Evolutionary conservation across 2,888 invertebrate species (phyloP), one percentile per base, ranked within the genome.

Genomic region (Phytoseiulus persimilis): DNA sequence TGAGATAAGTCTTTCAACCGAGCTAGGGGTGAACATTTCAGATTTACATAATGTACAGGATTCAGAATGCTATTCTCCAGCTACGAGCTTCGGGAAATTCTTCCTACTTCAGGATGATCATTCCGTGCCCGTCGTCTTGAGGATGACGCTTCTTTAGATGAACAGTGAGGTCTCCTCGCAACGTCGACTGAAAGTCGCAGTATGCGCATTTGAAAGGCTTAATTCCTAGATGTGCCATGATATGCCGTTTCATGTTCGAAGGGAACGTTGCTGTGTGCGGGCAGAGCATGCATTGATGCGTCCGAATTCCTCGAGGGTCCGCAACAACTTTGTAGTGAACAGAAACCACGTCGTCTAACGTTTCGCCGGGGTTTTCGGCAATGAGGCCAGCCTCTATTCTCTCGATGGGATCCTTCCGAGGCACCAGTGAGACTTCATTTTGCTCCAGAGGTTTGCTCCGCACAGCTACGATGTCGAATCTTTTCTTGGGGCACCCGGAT

Each of bases 161-260:
- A 32, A 87, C 87, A n/a, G 32, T 87, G 9, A 87, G 87, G 23
- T 87, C 87, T 39, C 87, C 87, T 32, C 87, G 87, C n/a, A 87
- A 45, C 33, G 87, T 87, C 32, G 87, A 87, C 18, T 87, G 87
- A n/a, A 87, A 87, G 87, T 87, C 87, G 31, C 87, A 87, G 31
- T 87, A 45, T 28, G 32, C 39, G 45, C 87, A 87, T 33, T 87
- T 87, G 87, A 87, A 87, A 28, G 87, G 87, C 45, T 87, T 87
- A 3, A 87, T 87, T 33, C 87, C 87, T n/a, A 87, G 87, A 31
- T 87, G 87, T 28, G 39, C 87, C 87, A 87, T 87, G 1, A 87
- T 87, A 23, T 87, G 87, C 11, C 87, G 87, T 23, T 87, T 87
- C 87, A 87, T 87, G 33, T 87, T 87, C 11, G 87, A 87, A 32